These are phyloP conservation scores for Orussus abietinus DNA, from an alignment of 1,140 invertebrate genomes.

Conservation along the genomic window DNA sequence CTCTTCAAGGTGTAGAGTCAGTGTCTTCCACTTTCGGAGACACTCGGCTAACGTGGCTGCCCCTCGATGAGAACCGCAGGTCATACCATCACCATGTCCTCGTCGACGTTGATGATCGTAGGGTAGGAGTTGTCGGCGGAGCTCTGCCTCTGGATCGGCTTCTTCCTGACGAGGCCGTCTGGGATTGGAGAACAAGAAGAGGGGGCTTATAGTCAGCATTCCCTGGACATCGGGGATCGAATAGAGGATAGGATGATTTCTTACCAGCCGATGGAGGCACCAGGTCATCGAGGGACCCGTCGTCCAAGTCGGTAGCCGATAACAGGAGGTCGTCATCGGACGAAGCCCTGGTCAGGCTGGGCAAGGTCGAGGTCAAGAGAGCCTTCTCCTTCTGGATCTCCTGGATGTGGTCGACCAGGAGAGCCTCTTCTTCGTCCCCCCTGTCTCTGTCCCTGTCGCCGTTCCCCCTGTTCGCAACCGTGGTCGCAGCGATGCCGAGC, in stretches of 20 bases:
- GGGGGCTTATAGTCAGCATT: too few relatives aligned
- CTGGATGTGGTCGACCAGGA: slow-evolving; percentile 69
- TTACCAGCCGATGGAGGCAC: slow-evolving; percentile 46
- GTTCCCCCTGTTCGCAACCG: slow-evolving; percentile 33
- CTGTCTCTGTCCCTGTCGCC: slow-evolving; percentile 42
- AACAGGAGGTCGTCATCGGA: slow-evolving; percentile 81
- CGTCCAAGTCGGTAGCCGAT: slow-evolving; percentile 67
- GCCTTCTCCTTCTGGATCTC: slow-evolving; percentile 78
- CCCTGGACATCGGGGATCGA: too few relatives aligned
- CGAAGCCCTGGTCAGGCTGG: slow-evolving; percentile 71
- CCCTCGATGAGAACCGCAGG: slow-evolving; percentile 14
- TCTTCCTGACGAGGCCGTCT: slow-evolving; percentile 49
- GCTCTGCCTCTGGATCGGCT: slow-evolving; percentile 48
- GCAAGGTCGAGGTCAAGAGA: slow-evolving; percentile 73
- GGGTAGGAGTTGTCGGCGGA: slow-evolving; percentile 49
- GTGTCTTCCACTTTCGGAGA: not conserved
- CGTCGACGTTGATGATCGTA: slow-evolving; percentile 47
- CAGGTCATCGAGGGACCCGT: slow-evolving; percentile 65
- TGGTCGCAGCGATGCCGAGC: slow-evolving; percentile 47
- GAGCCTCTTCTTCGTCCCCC: slow-evolving; percentile 63
- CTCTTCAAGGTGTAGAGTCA: too few relatives aligned
- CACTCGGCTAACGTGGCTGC: not conserved
- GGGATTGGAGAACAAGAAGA: slow-evolving; percentile 4
- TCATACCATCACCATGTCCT: slow-evolving; percentile 55
- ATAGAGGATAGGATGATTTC: too few relatives aligned